phyloP scores from a whole-genome alignment of 2,113 vertebrate species.

The Perca flavescens region DNA sequence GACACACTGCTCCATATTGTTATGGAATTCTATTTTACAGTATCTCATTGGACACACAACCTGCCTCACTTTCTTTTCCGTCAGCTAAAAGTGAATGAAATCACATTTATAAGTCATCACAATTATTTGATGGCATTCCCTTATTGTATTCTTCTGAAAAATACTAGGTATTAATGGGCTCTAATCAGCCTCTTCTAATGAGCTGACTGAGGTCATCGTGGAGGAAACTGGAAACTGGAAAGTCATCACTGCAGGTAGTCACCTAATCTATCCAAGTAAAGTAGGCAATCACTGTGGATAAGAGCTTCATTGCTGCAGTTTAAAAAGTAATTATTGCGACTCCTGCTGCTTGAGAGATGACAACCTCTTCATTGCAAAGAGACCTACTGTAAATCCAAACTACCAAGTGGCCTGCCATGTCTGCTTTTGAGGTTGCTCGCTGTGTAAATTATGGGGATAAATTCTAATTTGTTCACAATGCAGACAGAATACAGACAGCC shows the following conservation, averaged over 20 bases:
- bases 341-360: slow-evolving; percentile 2
- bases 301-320: not conserved
- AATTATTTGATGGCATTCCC: not conserved
- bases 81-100: not conserved
- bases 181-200: not conserved
- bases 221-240: not conserved
- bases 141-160: not conserved
- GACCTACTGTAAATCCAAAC: not conserved
- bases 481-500: not conserved
- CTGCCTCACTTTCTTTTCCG: not conserved
- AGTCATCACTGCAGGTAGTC: not conserved
- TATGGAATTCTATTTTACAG: not conserved
- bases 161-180: not conserved
- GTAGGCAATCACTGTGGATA: not conserved
- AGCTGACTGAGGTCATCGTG: not conserved
- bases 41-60: not conserved
- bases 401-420: not conserved
- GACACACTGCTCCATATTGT: not conserved
- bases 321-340: not conserved
- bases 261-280: not conserved
- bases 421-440: not conserved
- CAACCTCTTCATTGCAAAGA: not conserved
- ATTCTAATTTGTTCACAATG: not conserved
- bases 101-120: not conserved
- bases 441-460: not conserved